phyloP scores from a whole-genome alignment of 2,888 invertebrate genomes.

The Aromia moschata region DNA sequence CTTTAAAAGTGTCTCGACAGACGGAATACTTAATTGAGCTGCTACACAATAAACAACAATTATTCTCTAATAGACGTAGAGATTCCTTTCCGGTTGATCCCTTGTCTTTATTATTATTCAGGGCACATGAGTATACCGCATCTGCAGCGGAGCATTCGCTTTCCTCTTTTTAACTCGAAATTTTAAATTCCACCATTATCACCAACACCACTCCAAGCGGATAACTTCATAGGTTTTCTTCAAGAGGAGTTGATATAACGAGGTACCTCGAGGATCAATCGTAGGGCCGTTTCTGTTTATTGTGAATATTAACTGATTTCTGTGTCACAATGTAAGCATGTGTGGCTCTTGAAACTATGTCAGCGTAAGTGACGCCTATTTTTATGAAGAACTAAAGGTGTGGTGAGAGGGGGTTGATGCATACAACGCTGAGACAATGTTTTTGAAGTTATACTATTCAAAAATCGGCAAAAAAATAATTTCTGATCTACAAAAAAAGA shows the following conservation, averaged over 20 bases:
- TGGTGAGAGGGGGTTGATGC: too few relatives aligned
- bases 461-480: too few relatives aligned
- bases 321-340: too few relatives aligned
- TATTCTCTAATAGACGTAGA: conserved; percentile 54
- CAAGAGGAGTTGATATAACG: neutral
- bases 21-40: conserved; percentile 51
- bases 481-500: too few relatives aligned
- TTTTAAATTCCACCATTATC: conserved; percentile 1
- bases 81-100: conserved; percentile 39
- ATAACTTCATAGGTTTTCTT: neutral
- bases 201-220: neutral
- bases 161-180: conserved; percentile 22
- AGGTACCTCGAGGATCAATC: neutral
- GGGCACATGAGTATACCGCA: conserved; percentile 28
- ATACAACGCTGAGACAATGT: too few relatives aligned
- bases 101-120: conserved; percentile 29
- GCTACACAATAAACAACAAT: conserved; percentile 55
- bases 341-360: too few relatives aligned
- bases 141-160: conserved; percentile 19
- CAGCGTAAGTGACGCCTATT: too few relatives aligned
- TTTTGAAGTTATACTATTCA: too few relatives aligned
- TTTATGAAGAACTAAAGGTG: too few relatives aligned
- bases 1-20: conserved; percentile 15
- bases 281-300: too few relatives aligned
- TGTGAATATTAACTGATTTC: too few relatives aligned